phyloP scores from a whole-genome alignment of 1,140 invertebrate genomes.

The Diuraphis noxia region DNA sequence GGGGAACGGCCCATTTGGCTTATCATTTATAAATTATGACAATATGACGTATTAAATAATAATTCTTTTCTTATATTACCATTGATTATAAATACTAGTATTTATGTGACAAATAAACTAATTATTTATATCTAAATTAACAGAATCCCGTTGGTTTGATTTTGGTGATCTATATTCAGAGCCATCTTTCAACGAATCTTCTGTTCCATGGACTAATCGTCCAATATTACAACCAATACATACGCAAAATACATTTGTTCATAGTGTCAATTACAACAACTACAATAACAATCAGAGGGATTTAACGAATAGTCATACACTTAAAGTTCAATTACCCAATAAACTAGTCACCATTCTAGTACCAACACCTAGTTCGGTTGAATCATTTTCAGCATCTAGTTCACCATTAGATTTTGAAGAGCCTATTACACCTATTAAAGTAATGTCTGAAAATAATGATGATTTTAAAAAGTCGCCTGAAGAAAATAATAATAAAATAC shows the following conservation, averaged over 20 bases:
- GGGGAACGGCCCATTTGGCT: not conserved
- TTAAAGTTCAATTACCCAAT: slow-evolving; percentile 22
- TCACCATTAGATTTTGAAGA: slow-evolving; percentile 32
- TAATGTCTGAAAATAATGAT: not conserved
- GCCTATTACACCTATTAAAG: not conserved
- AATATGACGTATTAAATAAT: too few species aligned
- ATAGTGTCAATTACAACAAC: slow-evolving; percentile 22
- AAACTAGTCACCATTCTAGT: not conserved
- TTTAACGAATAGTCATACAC: not conserved
- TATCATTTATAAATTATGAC: not conserved
- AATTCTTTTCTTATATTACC: not conserved
- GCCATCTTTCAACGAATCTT: not conserved
- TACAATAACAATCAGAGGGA: not conserved
- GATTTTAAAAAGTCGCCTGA: not conserved
- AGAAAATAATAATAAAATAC: slow-evolving; percentile 48
- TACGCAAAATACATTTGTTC: not conserved
- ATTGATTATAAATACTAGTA: too few species aligned
- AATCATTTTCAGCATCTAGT: slow-evolving; percentile 20
- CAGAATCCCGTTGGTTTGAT: slow-evolving; percentile 47
- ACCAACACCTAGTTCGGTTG: not conserved
- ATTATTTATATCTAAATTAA: slow-evolving; percentile 12
- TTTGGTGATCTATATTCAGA: slow-evolving; percentile 20
- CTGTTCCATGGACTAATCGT: slow-evolving; percentile 14
- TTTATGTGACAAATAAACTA: not conserved
- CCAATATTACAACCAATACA: not conserved